A percentile compares a stretch with the other conserved stretches of the same genome.
These are phyloP conservation scores for Cricetomys ansorgei DNA, from an alignment of 2,113 vertebrate species.

Conservation along the genomic window DNA sequence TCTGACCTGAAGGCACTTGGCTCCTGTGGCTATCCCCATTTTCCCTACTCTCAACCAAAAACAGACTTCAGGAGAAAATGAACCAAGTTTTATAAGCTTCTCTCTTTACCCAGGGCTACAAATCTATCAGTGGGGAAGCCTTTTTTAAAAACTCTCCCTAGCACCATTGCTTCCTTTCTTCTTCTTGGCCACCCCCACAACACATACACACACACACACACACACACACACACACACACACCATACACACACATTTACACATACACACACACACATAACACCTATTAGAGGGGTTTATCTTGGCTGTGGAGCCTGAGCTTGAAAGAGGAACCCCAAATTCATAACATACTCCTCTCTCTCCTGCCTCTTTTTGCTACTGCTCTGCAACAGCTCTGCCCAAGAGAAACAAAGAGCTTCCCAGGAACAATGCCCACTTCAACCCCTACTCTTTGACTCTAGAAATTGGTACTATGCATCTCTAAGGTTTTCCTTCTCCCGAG, in stretches of 20 bases:
- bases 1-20: not conserved
- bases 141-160: slow-evolving; percentile 71
- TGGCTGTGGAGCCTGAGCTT: not conserved
- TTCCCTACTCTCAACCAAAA: slow-evolving; percentile 21
- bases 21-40: not conserved
- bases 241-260: not conserved
- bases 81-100: slow-evolving; percentile 85
- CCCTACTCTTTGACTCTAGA: not conserved
- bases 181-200: not conserved
- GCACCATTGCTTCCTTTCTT: slow-evolving; percentile 66
- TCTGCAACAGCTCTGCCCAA: too few relatives aligned
- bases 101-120: slow-evolving; percentile 79
- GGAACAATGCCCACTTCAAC: not conserved
- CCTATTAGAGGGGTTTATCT: not conserved
- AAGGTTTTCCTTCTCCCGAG: not conserved
- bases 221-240: not conserved
- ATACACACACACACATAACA: not conserved
- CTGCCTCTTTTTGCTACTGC: not conserved
- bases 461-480: not conserved
- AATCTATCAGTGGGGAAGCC: slow-evolving; percentile 80
- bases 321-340: slow-evolving; percentile 44
- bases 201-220: not conserved
- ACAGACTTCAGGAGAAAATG: slow-evolving; percentile 82
- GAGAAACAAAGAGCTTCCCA: not conserved
- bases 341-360: not conserved